Conservation (phyloP, 2,113 vertebrate species). For the Callaeas wilsoni region DNA sequence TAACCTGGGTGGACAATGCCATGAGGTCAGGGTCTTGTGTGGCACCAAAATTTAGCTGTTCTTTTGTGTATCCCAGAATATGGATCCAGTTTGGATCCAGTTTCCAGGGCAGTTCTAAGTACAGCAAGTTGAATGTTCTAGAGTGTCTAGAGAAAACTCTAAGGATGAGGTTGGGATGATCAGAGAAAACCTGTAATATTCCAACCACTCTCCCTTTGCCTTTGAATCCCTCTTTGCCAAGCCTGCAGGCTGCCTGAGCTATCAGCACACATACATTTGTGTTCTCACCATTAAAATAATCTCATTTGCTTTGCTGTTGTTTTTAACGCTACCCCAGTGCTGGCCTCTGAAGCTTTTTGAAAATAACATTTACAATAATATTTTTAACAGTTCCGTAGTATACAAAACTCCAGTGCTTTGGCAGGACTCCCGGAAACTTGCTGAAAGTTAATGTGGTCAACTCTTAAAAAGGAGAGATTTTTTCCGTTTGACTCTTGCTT, state of each 20-base stretch:
- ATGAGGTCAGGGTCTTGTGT: accelerated
- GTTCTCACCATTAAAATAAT: neutral
- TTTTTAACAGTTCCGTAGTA: slow-evolving; percentile 67
- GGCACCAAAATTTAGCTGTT: neutral
- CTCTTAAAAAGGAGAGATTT: slow-evolving; percentile 65
- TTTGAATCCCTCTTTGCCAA: neutral
- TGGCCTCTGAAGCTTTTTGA: slow-evolving; percentile 44
- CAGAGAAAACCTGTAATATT: neutral
- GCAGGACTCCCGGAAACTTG: slow-evolving; percentile 67
- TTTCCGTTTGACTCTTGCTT: slow-evolving; percentile 63
- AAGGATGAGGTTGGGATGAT: neutral
- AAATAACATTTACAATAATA: slow-evolving; percentile 65
- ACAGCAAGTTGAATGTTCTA: neutral
- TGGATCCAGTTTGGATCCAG: neutral
- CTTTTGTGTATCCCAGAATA: neutral
- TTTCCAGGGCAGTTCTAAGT: neutral
- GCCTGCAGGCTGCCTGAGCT: neutral
- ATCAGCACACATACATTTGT: neutral
- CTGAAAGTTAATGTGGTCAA: slow-evolving; percentile 61
- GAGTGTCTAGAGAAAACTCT: neutral
- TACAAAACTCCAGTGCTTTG: slow-evolving; percentile 51
- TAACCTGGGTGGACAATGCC: neutral
- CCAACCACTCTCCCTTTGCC: neutral
- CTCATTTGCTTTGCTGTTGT: slow-evolving; percentile 26
- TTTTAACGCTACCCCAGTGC: slow-evolving; percentile 20